phyloP scores from a whole-genome alignment of 2,888 invertebrate genomes.

The Sisyra terminalis region DNA sequence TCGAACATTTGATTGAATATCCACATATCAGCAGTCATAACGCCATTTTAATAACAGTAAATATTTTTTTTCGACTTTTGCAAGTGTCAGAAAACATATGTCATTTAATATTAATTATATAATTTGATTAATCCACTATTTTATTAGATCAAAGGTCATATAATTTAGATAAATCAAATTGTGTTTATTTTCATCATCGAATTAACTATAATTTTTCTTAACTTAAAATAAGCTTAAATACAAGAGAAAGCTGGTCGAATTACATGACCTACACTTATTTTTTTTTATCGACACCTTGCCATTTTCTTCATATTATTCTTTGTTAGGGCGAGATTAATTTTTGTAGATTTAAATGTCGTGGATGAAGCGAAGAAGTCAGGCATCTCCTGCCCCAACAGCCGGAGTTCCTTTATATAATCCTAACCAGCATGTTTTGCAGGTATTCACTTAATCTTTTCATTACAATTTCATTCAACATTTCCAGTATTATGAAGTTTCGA shows the following conservation, averaged over 20 bases:
- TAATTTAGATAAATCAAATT: neutral
- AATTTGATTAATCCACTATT: neutral
- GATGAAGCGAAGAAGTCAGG: constrained; percentile 23
- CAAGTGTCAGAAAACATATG: constrained; percentile 5
- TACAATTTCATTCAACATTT: neutral
- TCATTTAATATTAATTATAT: neutral
- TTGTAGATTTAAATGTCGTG: constrained; percentile 21
- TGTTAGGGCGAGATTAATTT: neutral
- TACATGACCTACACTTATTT: neutral
- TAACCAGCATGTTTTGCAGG: constrained; percentile 23
- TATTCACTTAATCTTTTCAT: neutral
- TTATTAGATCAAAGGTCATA: neutral
- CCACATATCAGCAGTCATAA: neutral
- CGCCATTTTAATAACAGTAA: constrained; percentile 4
- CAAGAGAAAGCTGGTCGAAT: neutral
- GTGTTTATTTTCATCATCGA: neutral
- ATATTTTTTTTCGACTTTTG: neutral
- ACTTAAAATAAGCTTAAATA: neutral
- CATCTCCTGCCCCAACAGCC: constrained; percentile 18
- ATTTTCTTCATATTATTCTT: neutral
- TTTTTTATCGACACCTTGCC: neutral
- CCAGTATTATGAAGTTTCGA: neutral
- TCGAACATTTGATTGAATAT: neutral
- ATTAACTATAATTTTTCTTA: neutral
- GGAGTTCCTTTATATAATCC: constrained; percentile 25